Evolutionary conservation across 2,113 vertebrate genomes (phyloP).

Genomic region (Colius striatus): DNA sequence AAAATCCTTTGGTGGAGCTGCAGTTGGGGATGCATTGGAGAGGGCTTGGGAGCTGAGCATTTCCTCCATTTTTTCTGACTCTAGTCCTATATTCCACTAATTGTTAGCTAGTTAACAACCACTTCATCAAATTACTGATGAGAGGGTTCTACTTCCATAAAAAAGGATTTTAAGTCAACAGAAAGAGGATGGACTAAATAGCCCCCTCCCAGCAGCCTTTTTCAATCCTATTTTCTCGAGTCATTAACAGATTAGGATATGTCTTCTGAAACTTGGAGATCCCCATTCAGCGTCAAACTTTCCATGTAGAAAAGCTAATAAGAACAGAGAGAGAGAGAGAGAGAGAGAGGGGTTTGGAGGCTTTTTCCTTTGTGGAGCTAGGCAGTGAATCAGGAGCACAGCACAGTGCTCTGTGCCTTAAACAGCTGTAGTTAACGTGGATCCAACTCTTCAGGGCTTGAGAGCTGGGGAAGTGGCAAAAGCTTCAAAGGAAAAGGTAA

Average conservation of each 20-base stretch:
- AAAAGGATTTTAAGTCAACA: neutral
- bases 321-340: neutral
- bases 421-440: neutral
- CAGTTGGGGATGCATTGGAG: neutral
- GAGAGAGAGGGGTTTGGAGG: fast-evolving
- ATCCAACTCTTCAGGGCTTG: neutral
- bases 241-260: neutral
- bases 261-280: neutral
- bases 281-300: neutral
- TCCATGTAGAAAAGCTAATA: neutral
- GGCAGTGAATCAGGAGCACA: neutral
- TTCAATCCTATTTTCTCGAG: neutral
- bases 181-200: neutral
- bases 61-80: neutral
- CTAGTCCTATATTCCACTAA: neutral
- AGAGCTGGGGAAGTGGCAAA: neutral
- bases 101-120: neutral
- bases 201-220: neutral
- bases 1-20: neutral
- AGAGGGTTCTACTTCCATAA: neutral
- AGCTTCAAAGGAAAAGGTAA: neutral
- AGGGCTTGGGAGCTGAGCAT: neutral
- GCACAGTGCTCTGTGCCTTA: neutral
- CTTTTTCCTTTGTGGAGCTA: fast-evolving
- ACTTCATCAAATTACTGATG: neutral